Evolutionary conservation across 2,888 invertebrate genomes (phyloP), one percentile per base, ranked within the genome.

Genomic region (Diarsia rubi): DNA sequence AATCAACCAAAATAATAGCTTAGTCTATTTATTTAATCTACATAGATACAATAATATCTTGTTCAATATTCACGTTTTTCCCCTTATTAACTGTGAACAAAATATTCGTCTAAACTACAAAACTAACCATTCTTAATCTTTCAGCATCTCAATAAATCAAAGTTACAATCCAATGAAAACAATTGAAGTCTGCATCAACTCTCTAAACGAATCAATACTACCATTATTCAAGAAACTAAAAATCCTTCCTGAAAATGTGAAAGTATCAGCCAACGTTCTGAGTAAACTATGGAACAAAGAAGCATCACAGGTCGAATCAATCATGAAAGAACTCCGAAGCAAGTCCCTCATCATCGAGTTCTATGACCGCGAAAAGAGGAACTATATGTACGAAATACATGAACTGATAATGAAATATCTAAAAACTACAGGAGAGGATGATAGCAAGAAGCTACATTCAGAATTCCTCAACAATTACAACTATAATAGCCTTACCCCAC

Each of bases 341-440:
- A 98, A 98, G 89, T 98, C 98, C 0, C 94, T 98, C 0, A 97
- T 97, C 1, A 97, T 97, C 4, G 97, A 97, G 83, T 97, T 96
- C 70, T 98, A 97, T 90, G 97, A 97, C 80, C 92, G 95, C 4
- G 97, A 97, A 70, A 94, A 97, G 69, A 95, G 96, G 64, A 97
- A 96, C 78, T 98, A 97, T 84, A 95, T 97, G 44, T 98, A 98
- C 88, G 98, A 98, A 79, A 97, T 98, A 64, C 98, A 98, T 89
- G 97, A 98, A 88, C 93, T 98, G 1, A 96, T 98, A 19, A 95
- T 98, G 90, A 96, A 97, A 72, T 98, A 97, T 88, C 92, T 98
- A 12, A 97, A 97, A 86, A 96, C 93, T 69, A 89, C 95, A 1
- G 93, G 89, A 1, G 89, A 93, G 0, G 93, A 95, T 0, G 94